Percentiles rank a stretch among this genome's conserved stretches.
phyloP scores from a whole-genome alignment of 2,888 invertebrate species.

The Tetranychus piercei region DNA sequence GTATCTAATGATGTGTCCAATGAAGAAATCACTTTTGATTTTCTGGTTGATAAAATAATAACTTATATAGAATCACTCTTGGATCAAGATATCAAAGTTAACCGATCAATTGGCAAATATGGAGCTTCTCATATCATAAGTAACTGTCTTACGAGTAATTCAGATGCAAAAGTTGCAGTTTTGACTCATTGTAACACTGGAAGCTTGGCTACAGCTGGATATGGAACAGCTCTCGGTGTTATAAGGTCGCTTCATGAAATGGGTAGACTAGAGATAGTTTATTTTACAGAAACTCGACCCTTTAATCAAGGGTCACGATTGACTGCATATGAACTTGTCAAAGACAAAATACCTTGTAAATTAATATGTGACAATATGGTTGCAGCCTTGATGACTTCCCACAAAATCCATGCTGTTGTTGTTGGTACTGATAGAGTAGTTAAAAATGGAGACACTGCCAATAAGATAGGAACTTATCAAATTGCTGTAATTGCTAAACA shows the following conservation, averaged over 20 bases:
- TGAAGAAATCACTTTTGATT: conserved; percentile 9
- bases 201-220: conserved; percentile 85
- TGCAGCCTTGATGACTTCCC: conserved; percentile 64
- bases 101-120: conserved; percentile 62
- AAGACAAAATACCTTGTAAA: conserved; percentile 75
- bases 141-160: conserved; percentile 34
- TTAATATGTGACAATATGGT: conserved; percentile 90
- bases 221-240: conserved; percentile 89
- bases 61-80: conserved; percentile 59
- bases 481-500: conserved; percentile 69
- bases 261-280: conserved; percentile 53
- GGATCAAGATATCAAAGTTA: conserved; percentile 64
- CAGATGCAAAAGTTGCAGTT: conserved; percentile 45
- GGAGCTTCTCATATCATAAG: conserved; percentile 59
- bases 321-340: conserved; percentile 83
- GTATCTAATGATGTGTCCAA: conserved; percentile 15
- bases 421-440: conserved; percentile 93
- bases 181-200: conserved; percentile 98
- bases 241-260: conserved; percentile 56
- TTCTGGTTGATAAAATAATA: conserved; percentile 45
- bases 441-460: conserved; percentile 92
- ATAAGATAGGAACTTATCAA: conserved; percentile 94
- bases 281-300: conserved; percentile 91
- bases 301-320: conserved; percentile 91
- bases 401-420: conserved; percentile 66